phyloP scores from a whole-genome alignment of 2,113 vertebrate genomes.

The Cephalopterus ornatus region DNA sequence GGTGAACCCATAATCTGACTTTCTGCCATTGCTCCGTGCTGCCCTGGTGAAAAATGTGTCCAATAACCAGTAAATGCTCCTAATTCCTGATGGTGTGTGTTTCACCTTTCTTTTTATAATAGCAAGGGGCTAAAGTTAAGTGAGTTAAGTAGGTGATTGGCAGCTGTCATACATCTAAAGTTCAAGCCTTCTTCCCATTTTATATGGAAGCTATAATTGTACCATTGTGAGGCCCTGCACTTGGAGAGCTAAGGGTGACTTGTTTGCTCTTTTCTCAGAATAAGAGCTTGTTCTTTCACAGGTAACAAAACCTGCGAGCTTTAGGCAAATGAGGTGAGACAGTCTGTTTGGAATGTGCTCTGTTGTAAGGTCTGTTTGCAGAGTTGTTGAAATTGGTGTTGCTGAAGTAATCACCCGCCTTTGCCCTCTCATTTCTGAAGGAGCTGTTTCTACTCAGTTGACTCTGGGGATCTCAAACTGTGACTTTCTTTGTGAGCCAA shows the following conservation, averaged over 20 bases:
- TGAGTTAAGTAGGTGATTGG: neutral
- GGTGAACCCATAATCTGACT: neutral
- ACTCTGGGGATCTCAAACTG: neutral
- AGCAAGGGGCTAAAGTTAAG: neutral
- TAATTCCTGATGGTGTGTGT: neutral
- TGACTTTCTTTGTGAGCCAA: neutral
- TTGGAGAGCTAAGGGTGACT: neutral
- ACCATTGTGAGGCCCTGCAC: neutral
- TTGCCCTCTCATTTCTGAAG: neutral
- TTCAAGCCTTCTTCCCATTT: neutral
- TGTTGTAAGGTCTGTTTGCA: neutral
- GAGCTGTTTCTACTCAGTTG: neutral
- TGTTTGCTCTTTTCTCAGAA: neutral
- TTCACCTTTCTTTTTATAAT: neutral
- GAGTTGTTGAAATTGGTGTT: neutral
- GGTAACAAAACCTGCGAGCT: neutral
- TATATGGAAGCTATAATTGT: neutral
- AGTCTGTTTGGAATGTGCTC: neutral
- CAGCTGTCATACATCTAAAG: neutral
- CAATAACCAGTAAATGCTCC: neutral
- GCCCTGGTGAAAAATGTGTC: neutral
- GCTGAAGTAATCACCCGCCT: neutral
- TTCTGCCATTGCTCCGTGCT: neutral
- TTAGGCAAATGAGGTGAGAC: neutral
- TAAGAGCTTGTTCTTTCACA: neutral